Evolutionary conservation across 2,113 vertebrate species (phyloP), one percentile per base, ranked within the genome.

Genomic region (Salvator merianae): DNA sequence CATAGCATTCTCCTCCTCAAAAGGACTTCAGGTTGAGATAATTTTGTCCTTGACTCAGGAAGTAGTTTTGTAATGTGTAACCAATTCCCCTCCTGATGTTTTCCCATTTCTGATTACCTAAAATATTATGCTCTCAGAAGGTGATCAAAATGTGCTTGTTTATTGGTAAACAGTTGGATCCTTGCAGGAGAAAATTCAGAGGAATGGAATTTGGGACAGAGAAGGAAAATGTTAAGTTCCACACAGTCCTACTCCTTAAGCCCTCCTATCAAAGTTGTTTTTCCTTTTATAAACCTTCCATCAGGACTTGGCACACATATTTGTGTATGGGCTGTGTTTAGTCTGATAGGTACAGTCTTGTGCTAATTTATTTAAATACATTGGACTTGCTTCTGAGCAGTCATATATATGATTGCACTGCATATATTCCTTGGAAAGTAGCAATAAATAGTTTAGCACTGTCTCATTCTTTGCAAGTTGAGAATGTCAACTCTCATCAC

Each of bases 381-480:
- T 5, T 32, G 13, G n/a, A 16, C n/a, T 69, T 69, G 4, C 68
- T 69, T 32, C n/a, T 69, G 16, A 32, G 14, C 2, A 18, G n/a
- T 16, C 18, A 16, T 34, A 32, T 32, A 69, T 32, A 34, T 5
- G 50, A 47, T 79, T 7, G 38, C 38, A 47, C n/a, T 22, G 16
- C 9, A 47, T 40, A 50, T 50, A 30, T 68, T 53, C n/a, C 6
- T 28, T 87, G 18, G 18, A 87, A 88, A 84, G 40, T 80, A 84
- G 68, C 32, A 80, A 34, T 7, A 85, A 85, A 66, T 65, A 30
- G 74, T 14, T 85, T 16, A 43, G 10, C 4, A 7, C 32, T 84
- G 69, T 71, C 55, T 83, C 65, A 16, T 70, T 74, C 89, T 93
- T 90, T 59, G 77, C 18, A 70, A 62, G 22, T 77, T 85, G 43